Percentiles rank a stretch among this genome's conserved stretches.
Evolutionary conservation across 2,888 invertebrate species (phyloP).

Genomic region (Drosophila ezoana): DNA sequence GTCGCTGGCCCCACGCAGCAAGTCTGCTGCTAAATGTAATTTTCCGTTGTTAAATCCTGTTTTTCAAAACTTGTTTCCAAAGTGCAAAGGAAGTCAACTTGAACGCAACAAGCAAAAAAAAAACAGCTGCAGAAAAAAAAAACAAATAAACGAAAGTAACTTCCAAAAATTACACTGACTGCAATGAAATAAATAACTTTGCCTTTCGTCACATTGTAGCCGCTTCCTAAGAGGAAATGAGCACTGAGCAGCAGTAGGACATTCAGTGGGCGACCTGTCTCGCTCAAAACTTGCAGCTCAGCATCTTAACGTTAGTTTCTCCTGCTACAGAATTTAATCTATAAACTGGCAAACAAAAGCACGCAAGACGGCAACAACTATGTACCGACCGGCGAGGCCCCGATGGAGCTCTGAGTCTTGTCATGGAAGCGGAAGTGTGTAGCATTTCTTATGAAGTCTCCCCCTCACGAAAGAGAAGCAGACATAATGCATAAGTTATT

Average conservation of each 20-base stretch:
- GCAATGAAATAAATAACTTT: constrained; percentile 56
- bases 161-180: constrained; percentile 23
- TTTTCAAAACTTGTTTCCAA: constrained; percentile 76
- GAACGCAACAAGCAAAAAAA: constrained; percentile 63
- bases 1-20: constrained; percentile 42
- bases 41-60: constrained; percentile 81
- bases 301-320: constrained; percentile 28
- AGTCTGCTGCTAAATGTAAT: constrained; percentile 77
- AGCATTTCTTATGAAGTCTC: constrained; percentile 41
- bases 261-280: constrained; percentile 27
- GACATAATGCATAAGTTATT: constrained; percentile 54
- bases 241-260: constrained; percentile 33
- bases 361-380: constrained; percentile 34
- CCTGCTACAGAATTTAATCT: constrained; percentile 47
- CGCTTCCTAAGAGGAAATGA: constrained; percentile 13
- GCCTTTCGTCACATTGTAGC: constrained; percentile 28
- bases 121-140: constrained; percentile 10
- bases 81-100: constrained; percentile 81
- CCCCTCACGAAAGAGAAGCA: constrained; percentile 7
- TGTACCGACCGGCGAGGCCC: constrained; percentile 10
- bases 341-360: constrained; percentile 53
- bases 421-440: constrained; percentile 47
- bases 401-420: constrained; percentile 21
- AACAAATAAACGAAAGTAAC: constrained; percentile 18
- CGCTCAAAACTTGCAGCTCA: constrained; percentile 1